These are phyloP conservation scores for Drosophila mulleri DNA, from an alignment of 2,888 invertebrate species.

Conservation along the genomic window DNA sequence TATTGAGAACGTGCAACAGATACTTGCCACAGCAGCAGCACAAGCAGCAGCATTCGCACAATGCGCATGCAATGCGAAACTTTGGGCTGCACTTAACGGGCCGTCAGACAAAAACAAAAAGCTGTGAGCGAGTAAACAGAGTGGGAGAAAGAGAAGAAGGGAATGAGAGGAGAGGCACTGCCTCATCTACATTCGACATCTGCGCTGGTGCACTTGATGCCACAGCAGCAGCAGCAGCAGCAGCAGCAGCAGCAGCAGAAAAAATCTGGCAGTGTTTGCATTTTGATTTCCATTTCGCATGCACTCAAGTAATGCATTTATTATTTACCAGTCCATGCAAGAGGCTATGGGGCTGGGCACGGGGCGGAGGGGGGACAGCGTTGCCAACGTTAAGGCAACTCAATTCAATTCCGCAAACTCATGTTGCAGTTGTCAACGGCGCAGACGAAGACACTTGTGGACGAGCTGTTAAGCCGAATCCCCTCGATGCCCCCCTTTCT, in stretches of 20 bases:
- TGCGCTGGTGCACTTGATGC: slow-evolving; percentile 52
- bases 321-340: slow-evolving; percentile 69
- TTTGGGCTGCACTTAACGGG: slow-evolving; percentile 72
- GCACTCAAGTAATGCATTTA: slow-evolving; percentile 78
- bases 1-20: slow-evolving; percentile 79
- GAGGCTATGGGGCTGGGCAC: slow-evolving; percentile 9
- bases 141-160: not conserved
- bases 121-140: not conserved
- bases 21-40: slow-evolving; percentile 38
- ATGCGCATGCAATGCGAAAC: slow-evolving; percentile 58
- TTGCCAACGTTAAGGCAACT: slow-evolving; percentile 51
- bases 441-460: slow-evolving; percentile 69
- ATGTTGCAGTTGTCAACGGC: slow-evolving; percentile 75
- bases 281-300: slow-evolving; percentile 76
- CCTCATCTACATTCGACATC: slow-evolving; percentile 37
- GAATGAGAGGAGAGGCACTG: slow-evolving; percentile 27
- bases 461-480: slow-evolving; percentile 27
- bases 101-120: slow-evolving; percentile 69
- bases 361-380: not conserved
- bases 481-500: not conserved
- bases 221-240: slow-evolving; percentile 33
- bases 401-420: slow-evolving; percentile 74
- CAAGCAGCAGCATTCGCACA: slow-evolving; percentile 36
- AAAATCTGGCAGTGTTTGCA: slow-evolving; percentile 76
- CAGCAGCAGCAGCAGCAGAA: slow-evolving; percentile 30